These are phyloP conservation scores for Pedetes capensis DNA, from an alignment of 2,113 vertebrate genomes.

Conservation along the genomic window DNA sequence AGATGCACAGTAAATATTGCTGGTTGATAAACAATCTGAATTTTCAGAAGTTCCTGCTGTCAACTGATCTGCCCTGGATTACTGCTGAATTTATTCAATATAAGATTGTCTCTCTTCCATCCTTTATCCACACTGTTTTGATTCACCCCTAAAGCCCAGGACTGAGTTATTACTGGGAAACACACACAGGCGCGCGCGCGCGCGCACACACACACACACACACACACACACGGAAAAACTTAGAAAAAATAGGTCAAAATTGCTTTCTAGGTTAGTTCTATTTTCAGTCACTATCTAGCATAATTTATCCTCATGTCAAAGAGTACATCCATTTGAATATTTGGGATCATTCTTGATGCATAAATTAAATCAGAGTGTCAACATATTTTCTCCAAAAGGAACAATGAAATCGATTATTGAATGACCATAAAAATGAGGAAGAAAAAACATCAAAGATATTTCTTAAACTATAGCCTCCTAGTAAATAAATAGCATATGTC, in stretches of 20 bases:
- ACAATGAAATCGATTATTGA: not conserved
- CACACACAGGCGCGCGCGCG: too few relatives aligned
- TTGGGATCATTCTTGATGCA: not conserved
- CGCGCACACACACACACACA: too few relatives aligned
- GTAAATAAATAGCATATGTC: not conserved
- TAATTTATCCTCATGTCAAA: constrained; percentile 7
- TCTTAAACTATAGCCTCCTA: not conserved
- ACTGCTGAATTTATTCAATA: not conserved
- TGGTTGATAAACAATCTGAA: not conserved
- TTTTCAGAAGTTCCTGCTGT: not conserved
- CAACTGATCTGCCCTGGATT: not conserved
- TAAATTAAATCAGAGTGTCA: constrained; percentile 10
- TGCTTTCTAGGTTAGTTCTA: constrained; percentile 7
- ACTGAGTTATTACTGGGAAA: not conserved
- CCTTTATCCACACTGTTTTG: not conserved
- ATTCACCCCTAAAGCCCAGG: not conserved
- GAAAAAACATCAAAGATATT: not conserved
- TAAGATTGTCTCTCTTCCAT: not conserved
- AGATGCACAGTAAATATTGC: not conserved
- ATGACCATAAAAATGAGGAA: not conserved
- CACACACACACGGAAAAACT: too few relatives aligned
- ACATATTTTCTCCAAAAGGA: not conserved
- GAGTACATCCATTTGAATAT: not conserved
- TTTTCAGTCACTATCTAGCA: constrained; percentile 21
- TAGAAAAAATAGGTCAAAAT: constrained; percentile 38